A percentile compares a stretch with the other conserved stretches of the same genome.
phyloP scores from a whole-genome alignment of 2,888 invertebrate genomes.

The Chromoteleia sp. region DNA sequence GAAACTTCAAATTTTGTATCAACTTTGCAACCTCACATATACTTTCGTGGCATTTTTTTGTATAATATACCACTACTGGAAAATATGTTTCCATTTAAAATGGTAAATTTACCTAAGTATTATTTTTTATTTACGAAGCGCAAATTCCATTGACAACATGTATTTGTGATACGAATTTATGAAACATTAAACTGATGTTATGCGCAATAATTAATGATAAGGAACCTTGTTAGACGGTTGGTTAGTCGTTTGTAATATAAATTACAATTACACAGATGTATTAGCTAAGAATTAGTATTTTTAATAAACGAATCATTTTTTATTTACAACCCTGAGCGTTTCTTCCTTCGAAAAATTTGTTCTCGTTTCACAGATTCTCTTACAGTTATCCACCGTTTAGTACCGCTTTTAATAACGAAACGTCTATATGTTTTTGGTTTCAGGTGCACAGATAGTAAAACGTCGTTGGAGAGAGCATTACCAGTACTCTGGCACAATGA shows the following conservation, averaged over 20 bases:
- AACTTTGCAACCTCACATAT: no score
- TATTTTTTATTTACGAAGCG: slow-evolving; percentile 3
- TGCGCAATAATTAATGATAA: neutral
- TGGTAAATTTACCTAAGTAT: neutral
- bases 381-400: neutral
- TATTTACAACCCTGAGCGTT: slow-evolving; percentile 1
- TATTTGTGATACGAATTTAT: slow-evolving; percentile 16
- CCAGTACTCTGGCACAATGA: neutral
- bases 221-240: slow-evolving; percentile 8
- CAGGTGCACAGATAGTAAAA: neutral
- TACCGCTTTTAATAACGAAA: neutral
- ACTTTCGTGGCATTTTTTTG: neutral
- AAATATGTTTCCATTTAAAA: neutral
- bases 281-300: slow-evolving; percentile 36
- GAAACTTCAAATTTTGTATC: no score
- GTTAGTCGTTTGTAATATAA: slow-evolving; percentile 22
- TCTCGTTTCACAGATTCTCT: neutral
- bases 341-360: neutral
- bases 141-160: neutral
- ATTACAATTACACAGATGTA: slow-evolving; percentile 27
- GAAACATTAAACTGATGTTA: slow-evolving; percentile 8
- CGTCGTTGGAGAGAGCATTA: neutral
- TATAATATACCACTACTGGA: neutral
- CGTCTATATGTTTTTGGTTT: slow-evolving; percentile 3
- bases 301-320: slow-evolving; percentile 39